phyloP scores from a whole-genome alignment of 1,140 invertebrate genomes.

The Diorhabda elongata region DNA sequence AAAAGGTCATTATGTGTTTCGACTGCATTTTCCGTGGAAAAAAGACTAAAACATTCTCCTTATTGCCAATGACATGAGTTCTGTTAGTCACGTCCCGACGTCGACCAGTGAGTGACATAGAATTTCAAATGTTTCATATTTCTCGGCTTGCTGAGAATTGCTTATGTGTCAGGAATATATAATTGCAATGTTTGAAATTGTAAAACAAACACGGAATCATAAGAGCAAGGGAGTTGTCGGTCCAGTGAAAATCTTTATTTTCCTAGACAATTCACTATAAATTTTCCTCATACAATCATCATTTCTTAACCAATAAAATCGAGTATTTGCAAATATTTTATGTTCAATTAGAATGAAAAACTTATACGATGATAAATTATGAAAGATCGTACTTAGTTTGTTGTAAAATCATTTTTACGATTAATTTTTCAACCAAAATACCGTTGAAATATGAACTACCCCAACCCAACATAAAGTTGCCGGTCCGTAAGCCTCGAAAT shows the following conservation, averaged over 20 bases:
- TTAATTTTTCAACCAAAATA: background rate
- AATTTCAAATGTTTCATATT: constrained; percentile 35
- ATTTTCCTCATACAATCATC: no score
- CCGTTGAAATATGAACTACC: background rate
- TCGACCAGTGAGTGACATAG: constrained; percentile 28
- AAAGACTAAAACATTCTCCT: constrained; percentile 3
- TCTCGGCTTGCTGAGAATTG: constrained; percentile 32
- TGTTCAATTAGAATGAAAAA: no score
- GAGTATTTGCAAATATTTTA: no score
- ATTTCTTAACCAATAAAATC: no score
- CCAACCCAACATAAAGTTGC: constrained; percentile 3
- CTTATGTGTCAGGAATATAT: constrained; percentile 35
- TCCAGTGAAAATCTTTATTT: no score
- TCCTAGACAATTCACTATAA: no score
- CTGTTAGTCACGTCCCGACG: constrained; percentile 25
- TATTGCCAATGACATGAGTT: constrained; percentile 21
- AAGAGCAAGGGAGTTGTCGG: constrained; percentile 6
- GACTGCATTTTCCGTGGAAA: background rate
- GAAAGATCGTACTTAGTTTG: no score
- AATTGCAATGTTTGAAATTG: constrained; percentile 36
- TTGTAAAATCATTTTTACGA: no score
- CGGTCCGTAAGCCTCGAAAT: constrained; percentile 6
- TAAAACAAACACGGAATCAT: constrained; percentile 21
- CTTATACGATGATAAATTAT: no score
- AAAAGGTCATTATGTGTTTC: no score